phyloP scores from a whole-genome alignment of 2,888 invertebrate genomes.

The Phrixothrix hirtus region DNA sequence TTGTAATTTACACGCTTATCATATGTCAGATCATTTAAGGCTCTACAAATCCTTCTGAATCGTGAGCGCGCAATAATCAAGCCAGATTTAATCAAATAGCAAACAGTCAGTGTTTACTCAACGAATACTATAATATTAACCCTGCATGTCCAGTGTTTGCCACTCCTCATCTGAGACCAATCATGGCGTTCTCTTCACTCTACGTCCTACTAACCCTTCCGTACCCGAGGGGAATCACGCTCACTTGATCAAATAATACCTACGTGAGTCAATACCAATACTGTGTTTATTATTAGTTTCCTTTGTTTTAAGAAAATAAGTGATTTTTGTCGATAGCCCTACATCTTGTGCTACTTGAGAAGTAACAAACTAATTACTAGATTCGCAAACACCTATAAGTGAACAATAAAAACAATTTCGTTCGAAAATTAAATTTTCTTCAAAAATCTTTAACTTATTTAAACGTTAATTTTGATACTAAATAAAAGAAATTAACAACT shows the following conservation, averaged over 20 bases:
- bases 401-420: not conserved
- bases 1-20: conserved; percentile 15
- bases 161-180: conserved; percentile 47
- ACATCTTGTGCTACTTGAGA: not conserved
- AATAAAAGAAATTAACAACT: too few relatives aligned
- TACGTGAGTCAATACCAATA: conserved; percentile 35
- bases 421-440: too few relatives aligned
- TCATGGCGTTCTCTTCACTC: conserved; percentile 36
- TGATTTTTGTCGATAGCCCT: not conserved
- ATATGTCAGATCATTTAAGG: conserved; percentile 23
- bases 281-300: not conserved
- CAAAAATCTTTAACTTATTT: too few relatives aligned
- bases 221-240: conserved; percentile 39
- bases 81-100: conserved; percentile 48
- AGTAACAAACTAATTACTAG: not conserved
- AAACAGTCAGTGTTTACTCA: conserved; percentile 45
- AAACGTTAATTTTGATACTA: too few relatives aligned
- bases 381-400: too few relatives aligned
- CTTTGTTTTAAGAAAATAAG: not conserved
- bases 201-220: conserved; percentile 28
- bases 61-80: conserved; percentile 47
- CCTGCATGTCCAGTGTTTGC: conserved; percentile 48
- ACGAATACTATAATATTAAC: conserved; percentile 49
- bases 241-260: conserved; percentile 39
- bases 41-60: conserved; percentile 32